Percentiles rank a stretch among this genome's conserved stretches.
phyloP scores from a whole-genome alignment of 2,113 vertebrate species.

The Pterocles gutturalis region DNA sequence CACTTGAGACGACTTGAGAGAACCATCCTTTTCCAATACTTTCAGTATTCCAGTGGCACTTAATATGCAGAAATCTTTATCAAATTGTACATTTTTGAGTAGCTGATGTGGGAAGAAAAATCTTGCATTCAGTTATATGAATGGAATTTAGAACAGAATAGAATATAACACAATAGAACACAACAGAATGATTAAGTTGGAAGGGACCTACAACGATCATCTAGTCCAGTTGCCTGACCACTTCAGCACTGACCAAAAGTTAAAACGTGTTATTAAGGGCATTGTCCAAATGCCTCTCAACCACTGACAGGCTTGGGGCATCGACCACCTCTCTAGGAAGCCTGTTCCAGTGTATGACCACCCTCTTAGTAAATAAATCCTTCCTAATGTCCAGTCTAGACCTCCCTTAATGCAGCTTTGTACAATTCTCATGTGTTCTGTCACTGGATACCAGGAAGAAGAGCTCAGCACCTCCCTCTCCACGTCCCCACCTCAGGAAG shows the following conservation, averaged over 20 bases:
- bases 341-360: background rate
- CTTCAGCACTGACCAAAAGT: no score
- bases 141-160: background rate
- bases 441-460: background rate
- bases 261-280: no score
- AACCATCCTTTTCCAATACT: background rate
- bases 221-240: no score
- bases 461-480: background rate
- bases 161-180: background rate
- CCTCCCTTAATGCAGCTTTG: background rate
- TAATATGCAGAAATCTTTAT: background rate
- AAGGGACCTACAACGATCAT: no score
- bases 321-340: background rate
- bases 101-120: background rate
- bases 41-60: background rate
- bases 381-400: background rate
- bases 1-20: background rate
- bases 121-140: background rate
- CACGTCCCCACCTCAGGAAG: background rate
- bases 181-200: background rate
- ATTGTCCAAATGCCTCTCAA: no score
- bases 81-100: background rate
- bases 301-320: no score
- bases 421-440: rapidly evolving
- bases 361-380: background rate